phyloP scores from a whole-genome alignment of 2,797 vertebrate species.

The Sebastes itinus region DNA sequence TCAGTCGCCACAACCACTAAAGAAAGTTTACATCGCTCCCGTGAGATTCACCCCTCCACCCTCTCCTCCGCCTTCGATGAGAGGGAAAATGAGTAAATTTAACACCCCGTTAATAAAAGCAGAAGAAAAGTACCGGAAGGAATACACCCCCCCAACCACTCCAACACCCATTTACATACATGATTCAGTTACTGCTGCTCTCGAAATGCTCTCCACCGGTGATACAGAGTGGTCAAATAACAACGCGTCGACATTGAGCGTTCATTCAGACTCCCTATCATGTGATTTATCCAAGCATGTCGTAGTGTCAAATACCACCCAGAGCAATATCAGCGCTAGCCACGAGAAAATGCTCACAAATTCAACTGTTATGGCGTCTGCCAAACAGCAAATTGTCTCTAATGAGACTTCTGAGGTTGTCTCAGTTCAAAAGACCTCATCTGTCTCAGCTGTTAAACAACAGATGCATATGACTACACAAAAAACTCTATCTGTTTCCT shows the following conservation, averaged over 20 bases:
- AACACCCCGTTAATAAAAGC: constrained; percentile 93
- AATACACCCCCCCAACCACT: constrained; percentile 75
- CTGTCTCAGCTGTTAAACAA: constrained; percentile 72
- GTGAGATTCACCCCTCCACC: constrained; percentile 86
- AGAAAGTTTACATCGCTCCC: constrained; percentile 76
- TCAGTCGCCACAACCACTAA: constrained; percentile 72
- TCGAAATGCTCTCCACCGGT: constrained; percentile 74
- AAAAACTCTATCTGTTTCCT: constrained; percentile 70
- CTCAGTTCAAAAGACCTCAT: constrained; percentile 75
- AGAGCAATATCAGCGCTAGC: constrained; percentile 52
- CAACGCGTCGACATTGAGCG: constrained; percentile 44
- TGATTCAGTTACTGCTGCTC: constrained; percentile 70
- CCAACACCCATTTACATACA: constrained; percentile 66
- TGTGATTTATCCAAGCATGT: constrained; percentile 62
- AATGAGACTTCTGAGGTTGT: constrained; percentile 72
- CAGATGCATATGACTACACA: constrained; percentile 69
- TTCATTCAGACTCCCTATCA: constrained; percentile 56
- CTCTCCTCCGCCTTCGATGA: constrained; percentile 76
- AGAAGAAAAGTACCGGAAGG: constrained; percentile 88
- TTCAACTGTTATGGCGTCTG: constrained; percentile 55
- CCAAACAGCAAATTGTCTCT: constrained; percentile 69
- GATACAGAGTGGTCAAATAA: constrained; percentile 59
- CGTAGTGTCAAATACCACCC: constrained; percentile 46
- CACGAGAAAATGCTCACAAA: constrained; percentile 62
- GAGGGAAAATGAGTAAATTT: constrained; percentile 87